Evolutionary conservation across 2,113 vertebrate species (phyloP), one percentile per base, ranked within the genome.

Genomic region (Catharus minimus): DNA sequence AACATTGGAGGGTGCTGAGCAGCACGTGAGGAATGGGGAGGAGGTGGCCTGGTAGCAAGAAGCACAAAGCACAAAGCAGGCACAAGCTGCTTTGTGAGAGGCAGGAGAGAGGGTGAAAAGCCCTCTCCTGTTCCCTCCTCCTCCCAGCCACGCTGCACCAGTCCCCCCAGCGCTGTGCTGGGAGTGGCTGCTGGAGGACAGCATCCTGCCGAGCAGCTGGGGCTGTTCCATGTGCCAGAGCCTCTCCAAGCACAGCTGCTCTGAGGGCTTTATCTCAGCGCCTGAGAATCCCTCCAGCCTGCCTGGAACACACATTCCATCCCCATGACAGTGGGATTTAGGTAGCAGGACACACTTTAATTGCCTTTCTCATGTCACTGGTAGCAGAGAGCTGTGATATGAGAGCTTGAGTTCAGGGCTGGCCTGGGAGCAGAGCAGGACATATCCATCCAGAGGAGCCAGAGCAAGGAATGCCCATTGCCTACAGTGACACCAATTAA

Each of bases 131-230:
- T 38, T 74, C 21, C 81, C 12, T 61, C 41, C 12, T 64, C 11
- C 56, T 74, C 47, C 20, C 56, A 47, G 2, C 8, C 11, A 4
- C 1, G 4, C 24, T 60, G 68, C 41, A 62, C 57, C 1, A 0
- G 20, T 65, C 17, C 32, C 66, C 24, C 14, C 2, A 0, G n/a
- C 3, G 5, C 30, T 61, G 53, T 0, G 2, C 46, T 57, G 57
- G 44, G 60, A 26, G 12, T 23, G 75, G 27, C 49, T 76, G n/a
- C 55, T 46, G 28, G 38, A 64, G 53, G 23, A 61, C 39, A 58
- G 18, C 7, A 3, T 73, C 65, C 64, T 56, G 49, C 57, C 7
- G 26, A 52, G 49, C 62, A 72, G 41, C 1, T 0, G 2, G 47
- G 57, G 19, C 41, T 66, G 15, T 23, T 73, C 74, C 4, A 1